These are phyloP conservation scores for Hybos culiciformis DNA, from an alignment of 2,888 invertebrate species.

Conservation along the genomic window DNA sequence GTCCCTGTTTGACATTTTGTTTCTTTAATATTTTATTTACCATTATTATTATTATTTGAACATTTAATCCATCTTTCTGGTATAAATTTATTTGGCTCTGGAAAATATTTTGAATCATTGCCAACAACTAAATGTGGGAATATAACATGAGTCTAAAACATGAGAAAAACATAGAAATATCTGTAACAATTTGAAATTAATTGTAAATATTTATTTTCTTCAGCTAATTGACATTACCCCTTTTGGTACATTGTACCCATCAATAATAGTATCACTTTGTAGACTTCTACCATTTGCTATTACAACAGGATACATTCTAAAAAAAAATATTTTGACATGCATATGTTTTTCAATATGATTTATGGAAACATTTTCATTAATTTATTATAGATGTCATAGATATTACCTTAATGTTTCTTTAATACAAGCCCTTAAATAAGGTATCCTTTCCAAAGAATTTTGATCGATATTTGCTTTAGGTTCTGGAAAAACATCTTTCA, in stretches of 20 bases:
- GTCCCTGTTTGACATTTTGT: no score
- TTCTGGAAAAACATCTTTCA: slow-evolving; percentile 42
- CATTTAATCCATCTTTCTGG: slow-evolving; percentile 72
- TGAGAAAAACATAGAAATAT: not conserved
- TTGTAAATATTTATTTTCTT: slow-evolving; percentile 3
- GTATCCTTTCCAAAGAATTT: slow-evolving; percentile 47
- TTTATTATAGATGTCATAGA: no score
- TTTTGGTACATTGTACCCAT: slow-evolving; percentile 66
- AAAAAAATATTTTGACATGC: slow-evolving; percentile 12
- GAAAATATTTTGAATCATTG: slow-evolving; percentile 56
- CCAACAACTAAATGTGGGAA: slow-evolving; percentile 67
- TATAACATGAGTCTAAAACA: slow-evolving; percentile 62
- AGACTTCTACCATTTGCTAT: slow-evolving; percentile 66
- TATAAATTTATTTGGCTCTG: slow-evolving; percentile 51
- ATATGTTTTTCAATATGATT: slow-evolving; percentile 9
- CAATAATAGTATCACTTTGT: slow-evolving; percentile 58
- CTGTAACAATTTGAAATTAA: not conserved
- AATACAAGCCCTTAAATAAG: slow-evolving; percentile 60
- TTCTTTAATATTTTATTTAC: no score
- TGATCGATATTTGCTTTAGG: slow-evolving; percentile 42
- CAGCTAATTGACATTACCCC: slow-evolving; percentile 42
- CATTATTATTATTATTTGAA: not conserved
- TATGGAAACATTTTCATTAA: not conserved
- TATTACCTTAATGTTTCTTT: slow-evolving; percentile 65
- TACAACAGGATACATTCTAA: slow-evolving; percentile 68